These are phyloP conservation scores for Drosophila tristis DNA, from an alignment of 1,140 invertebrate species.

Conservation along the genomic window DNA sequence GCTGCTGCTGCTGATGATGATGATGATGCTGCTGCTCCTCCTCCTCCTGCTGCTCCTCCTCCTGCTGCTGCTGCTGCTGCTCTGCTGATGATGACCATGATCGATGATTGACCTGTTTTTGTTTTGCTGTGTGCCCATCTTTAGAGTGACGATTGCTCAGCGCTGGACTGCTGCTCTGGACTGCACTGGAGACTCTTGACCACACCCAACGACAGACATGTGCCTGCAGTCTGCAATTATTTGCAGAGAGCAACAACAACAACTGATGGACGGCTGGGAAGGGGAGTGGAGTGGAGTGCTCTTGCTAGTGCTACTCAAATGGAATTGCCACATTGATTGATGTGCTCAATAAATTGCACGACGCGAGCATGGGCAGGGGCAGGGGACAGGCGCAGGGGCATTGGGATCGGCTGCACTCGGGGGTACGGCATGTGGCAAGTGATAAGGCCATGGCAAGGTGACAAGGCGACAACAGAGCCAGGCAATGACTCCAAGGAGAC, in stretches of 20 bases:
- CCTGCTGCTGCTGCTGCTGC: no score
- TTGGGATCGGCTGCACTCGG: not conserved
- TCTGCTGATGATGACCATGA: slow-evolving; percentile 79
- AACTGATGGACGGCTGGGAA: not conserved
- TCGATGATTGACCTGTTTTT: slow-evolving; percentile 81
- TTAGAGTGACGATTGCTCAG: slow-evolving; percentile 71
- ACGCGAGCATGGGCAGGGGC: slow-evolving; percentile 49
- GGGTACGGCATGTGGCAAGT: slow-evolving; percentile 27
- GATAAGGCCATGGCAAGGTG: slow-evolving; percentile 55
- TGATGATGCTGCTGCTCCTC: slow-evolving; percentile 36
- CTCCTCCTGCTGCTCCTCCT: slow-evolving; percentile 44
- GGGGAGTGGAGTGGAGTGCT: no score
- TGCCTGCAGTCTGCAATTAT: slow-evolving; percentile 73
- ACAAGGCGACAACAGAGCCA: slow-evolving; percentile 46
- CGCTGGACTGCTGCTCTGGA: slow-evolving; percentile 31
- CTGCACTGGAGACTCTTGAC: slow-evolving; percentile 51
- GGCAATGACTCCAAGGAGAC: slow-evolving; percentile 2
- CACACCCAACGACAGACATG: slow-evolving; percentile 73
- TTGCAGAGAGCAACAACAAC: slow-evolving; percentile 58
- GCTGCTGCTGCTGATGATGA: not conserved
- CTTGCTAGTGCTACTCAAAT: slow-evolving; percentile 43
- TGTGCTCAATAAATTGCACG: slow-evolving; percentile 78
- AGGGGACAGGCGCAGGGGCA: slow-evolving; percentile 27
- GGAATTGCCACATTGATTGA: slow-evolving; percentile 76
- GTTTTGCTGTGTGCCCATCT: slow-evolving; percentile 54